phyloP scores from a whole-genome alignment of 2,113 vertebrate species.

The Xenopus laevis region DNA sequence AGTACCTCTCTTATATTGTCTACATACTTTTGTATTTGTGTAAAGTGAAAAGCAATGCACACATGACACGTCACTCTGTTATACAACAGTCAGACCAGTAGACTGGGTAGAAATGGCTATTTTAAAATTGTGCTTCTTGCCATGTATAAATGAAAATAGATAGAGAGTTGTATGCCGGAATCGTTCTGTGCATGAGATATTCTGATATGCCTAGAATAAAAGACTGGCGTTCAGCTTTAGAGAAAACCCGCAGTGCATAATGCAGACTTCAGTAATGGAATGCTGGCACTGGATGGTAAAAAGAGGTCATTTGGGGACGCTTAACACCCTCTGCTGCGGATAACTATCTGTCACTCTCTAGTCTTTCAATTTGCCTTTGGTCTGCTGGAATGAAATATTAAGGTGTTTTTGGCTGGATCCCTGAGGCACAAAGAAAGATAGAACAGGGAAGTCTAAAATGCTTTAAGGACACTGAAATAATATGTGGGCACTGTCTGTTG shows the following conservation, averaged over 20 bases:
- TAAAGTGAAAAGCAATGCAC: too few species aligned
- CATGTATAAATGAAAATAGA: too few species aligned
- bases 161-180: not conserved
- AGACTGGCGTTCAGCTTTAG: conserved; percentile 32
- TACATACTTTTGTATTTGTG: too few species aligned
- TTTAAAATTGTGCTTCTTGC: not conserved
- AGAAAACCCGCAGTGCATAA: conserved; percentile 22
- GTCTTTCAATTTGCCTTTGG: conserved; percentile 35
- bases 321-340: conserved; percentile 31
- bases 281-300: conserved; percentile 31
- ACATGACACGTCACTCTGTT: too few species aligned
- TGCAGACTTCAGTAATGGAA: conserved; percentile 36
- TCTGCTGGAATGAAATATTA: conserved; percentile 41
- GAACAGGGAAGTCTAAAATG: conserved; percentile 18
- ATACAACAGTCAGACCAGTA: too few species aligned
- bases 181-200: not conserved
- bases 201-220: conserved; percentile 31
- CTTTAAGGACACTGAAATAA: conserved; percentile 15
- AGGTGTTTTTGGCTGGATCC: conserved; percentile 20
- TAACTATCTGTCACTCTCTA: conserved; percentile 39
- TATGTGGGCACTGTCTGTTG: conserved; percentile 1
- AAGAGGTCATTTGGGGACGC: conserved; percentile 35
- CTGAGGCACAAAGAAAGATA: conserved; percentile 18
- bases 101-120: not conserved
- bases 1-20: too few species aligned